These are phyloP conservation scores for Aphrocallistes beatrix DNA, from an alignment of 37 sponge, comb jelly and placozoan species.

Conservation along the genomic window DNA sequence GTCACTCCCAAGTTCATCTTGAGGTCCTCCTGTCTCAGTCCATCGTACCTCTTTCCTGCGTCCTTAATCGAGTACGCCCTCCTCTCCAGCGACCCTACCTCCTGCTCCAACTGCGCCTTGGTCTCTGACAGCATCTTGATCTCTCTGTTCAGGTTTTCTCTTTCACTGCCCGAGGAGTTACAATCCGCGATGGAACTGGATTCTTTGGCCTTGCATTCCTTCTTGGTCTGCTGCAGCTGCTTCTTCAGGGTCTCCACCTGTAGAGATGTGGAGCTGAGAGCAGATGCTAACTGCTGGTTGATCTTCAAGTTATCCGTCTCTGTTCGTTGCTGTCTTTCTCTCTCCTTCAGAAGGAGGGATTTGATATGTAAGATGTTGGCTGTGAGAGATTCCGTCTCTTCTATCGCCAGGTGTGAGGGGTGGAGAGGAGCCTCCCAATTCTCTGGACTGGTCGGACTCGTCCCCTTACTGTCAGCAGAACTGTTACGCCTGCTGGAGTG, in stretches of 20 bases:
- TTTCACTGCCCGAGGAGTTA: neutral
- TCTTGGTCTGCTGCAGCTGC: neutral
- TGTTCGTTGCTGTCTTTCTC: neutral
- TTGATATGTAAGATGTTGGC: neutral
- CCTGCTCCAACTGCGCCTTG: neutral
- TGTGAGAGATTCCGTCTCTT: neutral
- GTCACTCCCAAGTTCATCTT: conserved; percentile 1
- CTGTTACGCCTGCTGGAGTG: neutral
- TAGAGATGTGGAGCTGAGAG: neutral
- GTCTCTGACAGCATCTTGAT: neutral
- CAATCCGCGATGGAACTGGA: neutral
- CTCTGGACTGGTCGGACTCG: neutral
- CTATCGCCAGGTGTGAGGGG: neutral
- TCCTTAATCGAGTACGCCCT: neutral
- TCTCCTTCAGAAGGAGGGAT: neutral
- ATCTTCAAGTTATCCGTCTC: neutral
- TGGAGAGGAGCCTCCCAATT: neutral
- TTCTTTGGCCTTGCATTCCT: neutral
- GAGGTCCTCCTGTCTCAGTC: neutral
- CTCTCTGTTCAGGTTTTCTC: conserved; percentile 8
- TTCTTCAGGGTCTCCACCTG: neutral
- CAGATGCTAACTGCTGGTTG: neutral
- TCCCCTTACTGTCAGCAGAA: neutral
- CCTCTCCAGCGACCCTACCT: neutral
- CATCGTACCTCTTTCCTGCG: conserved; percentile 8